phyloP scores from a whole-genome alignment of 2,888 invertebrate species.

The Nemapogon koenigi region DNA sequence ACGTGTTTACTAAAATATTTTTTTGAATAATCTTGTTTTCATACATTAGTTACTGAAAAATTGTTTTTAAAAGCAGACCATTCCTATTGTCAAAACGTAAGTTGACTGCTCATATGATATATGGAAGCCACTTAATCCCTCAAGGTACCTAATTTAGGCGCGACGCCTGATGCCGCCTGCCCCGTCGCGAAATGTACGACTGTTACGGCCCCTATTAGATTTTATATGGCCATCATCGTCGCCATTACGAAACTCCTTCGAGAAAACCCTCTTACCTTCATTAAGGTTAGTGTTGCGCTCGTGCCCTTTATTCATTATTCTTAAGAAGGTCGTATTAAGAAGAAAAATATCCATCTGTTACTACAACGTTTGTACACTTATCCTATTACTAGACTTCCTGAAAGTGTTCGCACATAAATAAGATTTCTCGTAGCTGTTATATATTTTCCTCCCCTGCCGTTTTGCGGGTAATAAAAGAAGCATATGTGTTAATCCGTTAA shows the following conservation, averaged over 20 bases:
- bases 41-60: no score
- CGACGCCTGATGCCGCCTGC: constrained; percentile 13
- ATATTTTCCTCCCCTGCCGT: no score
- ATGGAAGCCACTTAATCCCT: constrained; percentile 14
- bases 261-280: constrained; percentile 37
- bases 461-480: no score
- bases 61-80: no score
- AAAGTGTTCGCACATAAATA: no score
- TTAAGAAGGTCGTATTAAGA: constrained; percentile 38
- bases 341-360: constrained; percentile 41
- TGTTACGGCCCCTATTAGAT: constrained; percentile 47
- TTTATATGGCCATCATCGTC: constrained; percentile 48
- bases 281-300: constrained; percentile 37
- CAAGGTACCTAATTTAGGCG: constrained; percentile 24
- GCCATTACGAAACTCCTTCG: constrained; percentile 39
- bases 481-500: no score
- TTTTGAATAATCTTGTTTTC: no score
- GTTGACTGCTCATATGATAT: constrained; percentile 1
- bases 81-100: no score
- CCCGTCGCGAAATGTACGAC: constrained; percentile 23
- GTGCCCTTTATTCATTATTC: constrained; percentile 43
- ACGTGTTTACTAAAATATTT: no score
- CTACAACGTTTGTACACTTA: no score
- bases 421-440: no score
- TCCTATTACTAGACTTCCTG: no score